phyloP scores from a whole-genome alignment of 2,888 invertebrate species.

The Baronia brevicornis region DNA sequence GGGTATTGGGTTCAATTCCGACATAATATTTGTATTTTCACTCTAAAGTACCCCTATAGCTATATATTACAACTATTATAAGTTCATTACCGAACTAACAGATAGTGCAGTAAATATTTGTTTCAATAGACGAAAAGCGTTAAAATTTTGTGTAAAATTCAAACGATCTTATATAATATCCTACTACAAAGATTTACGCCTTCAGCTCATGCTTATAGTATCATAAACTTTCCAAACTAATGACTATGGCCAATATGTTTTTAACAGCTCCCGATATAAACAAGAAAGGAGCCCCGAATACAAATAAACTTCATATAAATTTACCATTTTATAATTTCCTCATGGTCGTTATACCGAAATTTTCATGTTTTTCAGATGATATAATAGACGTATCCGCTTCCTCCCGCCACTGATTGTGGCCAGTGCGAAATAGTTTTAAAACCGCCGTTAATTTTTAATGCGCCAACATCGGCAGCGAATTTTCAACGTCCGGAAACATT shows the following conservation, averaged over 20 bases:
- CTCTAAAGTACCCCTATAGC: too few species aligned
- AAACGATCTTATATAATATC: constrained; percentile 11
- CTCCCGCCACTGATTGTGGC: constrained; percentile 47
- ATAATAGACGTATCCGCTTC: constrained; percentile 66
- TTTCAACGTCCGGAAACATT: constrained; percentile 66
- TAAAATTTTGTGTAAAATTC: constrained; percentile 8
- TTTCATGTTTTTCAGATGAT: constrained; percentile 54
- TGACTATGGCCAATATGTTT: constrained; percentile 14
- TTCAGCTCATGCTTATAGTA: constrained; percentile 11
- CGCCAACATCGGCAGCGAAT: constrained; percentile 59
- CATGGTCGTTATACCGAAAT: constrained; percentile 48
- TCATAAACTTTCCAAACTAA: constrained; percentile 15
- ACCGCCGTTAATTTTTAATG: constrained; percentile 66
- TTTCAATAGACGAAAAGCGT: constrained; percentile 3
- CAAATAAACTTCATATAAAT: constrained; percentile 38
- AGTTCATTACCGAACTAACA: not conserved
- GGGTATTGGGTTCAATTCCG: too few species aligned
- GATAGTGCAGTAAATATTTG: constrained; percentile 3
- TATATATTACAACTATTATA: too few species aligned
- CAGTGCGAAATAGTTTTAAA: constrained; percentile 70
- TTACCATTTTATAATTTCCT: constrained; percentile 57
- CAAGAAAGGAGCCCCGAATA: constrained; percentile 17
- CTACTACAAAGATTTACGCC: constrained; percentile 10
- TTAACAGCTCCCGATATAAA: constrained; percentile 15
- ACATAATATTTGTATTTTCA: too few species aligned